A percentile compares a stretch with the other conserved stretches of the same genome.
Evolutionary conservation across 2,113 vertebrate genomes (phyloP).

Genomic region (Anolis carolinensis): DNA sequence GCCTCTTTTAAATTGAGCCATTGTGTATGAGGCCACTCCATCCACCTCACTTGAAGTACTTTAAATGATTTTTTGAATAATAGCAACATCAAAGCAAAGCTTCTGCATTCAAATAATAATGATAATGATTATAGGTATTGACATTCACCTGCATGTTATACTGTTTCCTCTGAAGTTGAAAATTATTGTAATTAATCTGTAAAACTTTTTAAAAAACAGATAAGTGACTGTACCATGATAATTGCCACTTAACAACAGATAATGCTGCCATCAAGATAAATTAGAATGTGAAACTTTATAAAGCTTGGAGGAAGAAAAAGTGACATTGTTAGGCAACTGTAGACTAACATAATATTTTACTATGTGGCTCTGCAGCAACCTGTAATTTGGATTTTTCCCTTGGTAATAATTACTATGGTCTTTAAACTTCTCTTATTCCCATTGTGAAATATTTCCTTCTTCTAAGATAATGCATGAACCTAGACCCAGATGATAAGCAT

Average conservation of each 20-base stretch:
- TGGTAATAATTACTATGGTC: slow-evolving; percentile 17
- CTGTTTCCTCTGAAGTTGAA: slow-evolving; percentile 10
- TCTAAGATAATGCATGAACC: background rate
- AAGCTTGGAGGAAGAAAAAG: slow-evolving; percentile 4
- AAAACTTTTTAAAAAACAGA: slow-evolving; percentile 3
- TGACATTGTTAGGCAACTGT: background rate
- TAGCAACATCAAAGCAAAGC: background rate
- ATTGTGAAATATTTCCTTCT: background rate
- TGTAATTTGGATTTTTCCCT: slow-evolving; percentile 36
- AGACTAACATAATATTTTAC: slow-evolving; percentile 32
- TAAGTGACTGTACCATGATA: slow-evolving; percentile 30
- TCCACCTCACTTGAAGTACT: background rate
- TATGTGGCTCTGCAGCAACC: slow-evolving; percentile 10
- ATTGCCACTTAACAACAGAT: slow-evolving; percentile 45
- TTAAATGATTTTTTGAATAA: background rate
- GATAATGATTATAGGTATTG: background rate
- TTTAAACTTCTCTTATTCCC: slow-evolving; percentile 30
- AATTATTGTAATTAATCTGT: slow-evolving; percentile 30
- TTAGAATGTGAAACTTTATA: slow-evolving; percentile 18
- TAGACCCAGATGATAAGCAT: background rate
- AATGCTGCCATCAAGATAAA: slow-evolving; percentile 28
- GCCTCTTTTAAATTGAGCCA: background rate
- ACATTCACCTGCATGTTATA: slow-evolving; percentile 6
- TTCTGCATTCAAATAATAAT: background rate
- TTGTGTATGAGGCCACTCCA: background rate